Evolutionary conservation across 23 tunicate species (phyloP).

Genomic region (Ascidia mentula): DNA sequence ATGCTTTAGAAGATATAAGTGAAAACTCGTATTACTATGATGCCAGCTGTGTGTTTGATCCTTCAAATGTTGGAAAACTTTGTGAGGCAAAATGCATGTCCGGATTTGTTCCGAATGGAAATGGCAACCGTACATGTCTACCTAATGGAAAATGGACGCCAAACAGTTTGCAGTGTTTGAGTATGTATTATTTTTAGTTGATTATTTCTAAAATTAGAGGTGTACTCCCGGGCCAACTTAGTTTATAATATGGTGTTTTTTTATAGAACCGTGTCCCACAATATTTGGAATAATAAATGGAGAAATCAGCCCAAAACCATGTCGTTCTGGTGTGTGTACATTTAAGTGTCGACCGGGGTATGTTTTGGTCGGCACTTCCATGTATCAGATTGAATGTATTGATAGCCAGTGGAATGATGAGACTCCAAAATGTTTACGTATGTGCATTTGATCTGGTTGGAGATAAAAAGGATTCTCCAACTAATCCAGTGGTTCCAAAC

Average conservation of each 20-base stretch:
- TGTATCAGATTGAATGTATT: slow-evolving; percentile 12
- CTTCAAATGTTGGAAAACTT: slow-evolving; percentile 38
- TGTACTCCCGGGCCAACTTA: background rate
- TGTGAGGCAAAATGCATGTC: slow-evolving; percentile 46
- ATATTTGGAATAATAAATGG: slow-evolving; percentile 64
- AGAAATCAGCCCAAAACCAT: slow-evolving; percentile 50
- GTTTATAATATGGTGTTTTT: background rate
- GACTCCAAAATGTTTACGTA: slow-evolving; percentile 57
- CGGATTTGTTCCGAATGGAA: slow-evolving; percentile 54
- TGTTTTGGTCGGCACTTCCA: slow-evolving; percentile 20
- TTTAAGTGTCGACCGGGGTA: slow-evolving; percentile 73
- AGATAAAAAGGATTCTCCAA: no score
- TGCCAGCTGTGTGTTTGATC: slow-evolving; percentile 66
- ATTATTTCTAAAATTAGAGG: background rate
- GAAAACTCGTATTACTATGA: slow-evolving; percentile 21
- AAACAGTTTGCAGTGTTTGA: slow-evolving; percentile 31
- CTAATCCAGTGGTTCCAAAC: no score
- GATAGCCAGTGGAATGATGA: slow-evolving; percentile 48
- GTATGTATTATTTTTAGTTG: slow-evolving; percentile 24
- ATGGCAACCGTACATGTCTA: slow-evolving; percentile 42
- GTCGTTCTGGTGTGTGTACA: slow-evolving; percentile 36
- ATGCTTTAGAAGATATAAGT: slow-evolving; percentile 13
- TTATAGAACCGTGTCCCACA: slow-evolving; percentile 53
- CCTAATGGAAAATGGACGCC: slow-evolving; percentile 47
- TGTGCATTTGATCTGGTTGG: no score